Evolutionary conservation across 1,140 invertebrate species (phyloP).

Genomic region (Leptonema lineaticorne): DNA sequence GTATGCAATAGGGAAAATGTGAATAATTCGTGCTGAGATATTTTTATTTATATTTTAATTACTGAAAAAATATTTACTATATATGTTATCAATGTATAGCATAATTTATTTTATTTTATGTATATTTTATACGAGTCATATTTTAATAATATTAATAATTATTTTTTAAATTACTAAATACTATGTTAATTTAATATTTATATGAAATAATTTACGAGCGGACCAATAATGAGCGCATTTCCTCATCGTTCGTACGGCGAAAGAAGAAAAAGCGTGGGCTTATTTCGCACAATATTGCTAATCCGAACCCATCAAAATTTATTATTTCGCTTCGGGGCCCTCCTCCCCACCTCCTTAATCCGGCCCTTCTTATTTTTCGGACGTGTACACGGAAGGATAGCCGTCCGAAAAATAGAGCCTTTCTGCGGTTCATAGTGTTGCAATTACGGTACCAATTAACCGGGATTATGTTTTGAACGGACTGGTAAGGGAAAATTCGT

Average conservation of each 20-base stretch:
- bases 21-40: too few species aligned
- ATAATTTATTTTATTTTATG: too few species aligned
- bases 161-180: too few species aligned
- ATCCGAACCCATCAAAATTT: conserved; percentile 28
- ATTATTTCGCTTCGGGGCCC: conserved; percentile 21
- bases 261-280: background rate
- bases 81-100: background rate
- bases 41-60: too few species aligned
- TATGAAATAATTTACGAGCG: too few species aligned
- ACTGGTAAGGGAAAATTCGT: background rate
- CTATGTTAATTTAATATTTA: too few species aligned
- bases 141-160: too few species aligned
- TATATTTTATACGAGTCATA: too few species aligned
- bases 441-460: conserved; percentile 32
- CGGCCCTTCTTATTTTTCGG: background rate
- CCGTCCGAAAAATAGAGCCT: conserved; percentile 8
- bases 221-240: too few species aligned
- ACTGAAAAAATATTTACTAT: background rate
- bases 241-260: background rate
- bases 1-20: too few species aligned
- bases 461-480: conserved; percentile 27
- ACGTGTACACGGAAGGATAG: background rate
- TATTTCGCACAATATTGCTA: conserved; percentile 20
- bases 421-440: conserved; percentile 19
- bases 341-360: conserved; percentile 20